Evolutionary conservation across 2,888 invertebrate genomes (phyloP).

Genomic region (Dasysyrphus albostriatus): DNA sequence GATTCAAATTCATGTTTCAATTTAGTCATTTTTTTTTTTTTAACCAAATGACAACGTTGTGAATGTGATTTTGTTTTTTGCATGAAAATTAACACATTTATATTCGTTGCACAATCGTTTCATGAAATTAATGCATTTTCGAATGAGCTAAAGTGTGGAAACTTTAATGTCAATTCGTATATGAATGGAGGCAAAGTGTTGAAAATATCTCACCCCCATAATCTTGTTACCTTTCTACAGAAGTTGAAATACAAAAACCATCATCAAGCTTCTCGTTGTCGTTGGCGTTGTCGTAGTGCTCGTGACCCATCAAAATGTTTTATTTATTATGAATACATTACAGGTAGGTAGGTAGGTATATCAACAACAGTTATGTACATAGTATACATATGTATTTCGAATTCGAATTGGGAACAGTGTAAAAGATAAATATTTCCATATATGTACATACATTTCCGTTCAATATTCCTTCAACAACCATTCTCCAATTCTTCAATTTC

Average conservation of each 20-base stretch:
- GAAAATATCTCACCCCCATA: no score
- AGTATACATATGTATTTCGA: neutral
- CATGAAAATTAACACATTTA: slow-evolving; percentile 48
- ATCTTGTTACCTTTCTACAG: slow-evolving; percentile 46
- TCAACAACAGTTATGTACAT: neutral
- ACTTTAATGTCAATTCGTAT: neutral
- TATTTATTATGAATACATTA: slow-evolving; percentile 57
- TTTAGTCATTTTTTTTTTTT: neutral
- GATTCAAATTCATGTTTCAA: neutral
- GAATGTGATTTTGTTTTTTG: slow-evolving; percentile 17
- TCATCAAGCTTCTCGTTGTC: neutral
- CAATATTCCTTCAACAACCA: neutral
- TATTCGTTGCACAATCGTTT: slow-evolving; percentile 43
- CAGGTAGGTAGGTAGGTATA: no score
- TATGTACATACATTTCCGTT: slow-evolving; percentile 26
- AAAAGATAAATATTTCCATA: slow-evolving; percentile 16
- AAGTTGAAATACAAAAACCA: slow-evolving; percentile 17
- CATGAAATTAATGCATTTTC: slow-evolving; percentile 6
- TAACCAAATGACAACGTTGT: slow-evolving; percentile 13
- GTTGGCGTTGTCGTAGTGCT: slow-evolving; percentile 12
- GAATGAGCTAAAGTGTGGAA: neutral
- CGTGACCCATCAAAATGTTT: slow-evolving; percentile 62
- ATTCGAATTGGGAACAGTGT: slow-evolving; percentile 26
- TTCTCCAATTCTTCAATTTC: slow-evolving; percentile 13
- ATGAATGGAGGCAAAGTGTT: slow-evolving; percentile 23